These are phyloP conservation scores for Caenorhabditis tropicalis DNA, from an alignment of 1,140 invertebrate species.

Conservation along the genomic window DNA sequence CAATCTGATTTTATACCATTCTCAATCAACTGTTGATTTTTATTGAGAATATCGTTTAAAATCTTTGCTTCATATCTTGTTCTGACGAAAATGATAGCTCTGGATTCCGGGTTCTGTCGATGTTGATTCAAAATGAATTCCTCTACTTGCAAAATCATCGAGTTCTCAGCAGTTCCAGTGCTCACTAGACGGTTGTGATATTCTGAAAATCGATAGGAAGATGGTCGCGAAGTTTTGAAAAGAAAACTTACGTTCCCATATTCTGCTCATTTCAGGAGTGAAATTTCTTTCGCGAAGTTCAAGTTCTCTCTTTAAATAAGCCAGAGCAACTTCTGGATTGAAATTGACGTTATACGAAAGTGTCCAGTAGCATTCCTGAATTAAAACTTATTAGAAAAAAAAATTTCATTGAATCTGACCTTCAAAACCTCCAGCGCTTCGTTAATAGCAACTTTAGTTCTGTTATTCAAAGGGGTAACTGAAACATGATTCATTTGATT, in stretches of 20 bases:
- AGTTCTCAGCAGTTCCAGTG: not conserved
- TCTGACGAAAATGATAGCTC: not conserved
- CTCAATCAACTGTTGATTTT: not conserved
- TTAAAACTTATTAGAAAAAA: not conserved
- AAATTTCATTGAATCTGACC: not conserved
- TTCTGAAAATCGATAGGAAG: not conserved
- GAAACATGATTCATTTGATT: not conserved
- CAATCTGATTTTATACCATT: constrained; percentile 18
- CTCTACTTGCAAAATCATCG: constrained; percentile 17
- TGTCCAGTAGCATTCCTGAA: constrained; percentile 7
- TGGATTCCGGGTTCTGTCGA: not conserved
- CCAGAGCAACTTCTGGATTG: constrained; percentile 23
- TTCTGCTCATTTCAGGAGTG: not conserved
- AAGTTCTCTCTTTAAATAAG: not conserved
- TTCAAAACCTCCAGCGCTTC: constrained; percentile 3
- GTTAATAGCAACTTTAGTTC: not conserved
- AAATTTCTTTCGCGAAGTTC: not conserved
- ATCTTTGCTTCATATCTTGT: constrained; percentile 25
- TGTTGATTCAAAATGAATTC: not conserved
- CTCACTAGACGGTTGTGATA: not conserved
- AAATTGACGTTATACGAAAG: not conserved
- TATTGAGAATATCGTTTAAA: constrained; percentile 14
- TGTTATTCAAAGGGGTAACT: not conserved
- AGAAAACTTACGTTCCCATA: not conserved
- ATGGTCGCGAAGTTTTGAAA: not conserved